Percentiles rank a stretch among this genome's conserved stretches.
Conservation (phyloP, 92 coral and sea anemone species). For the Parazoanthus darwini region DNA sequence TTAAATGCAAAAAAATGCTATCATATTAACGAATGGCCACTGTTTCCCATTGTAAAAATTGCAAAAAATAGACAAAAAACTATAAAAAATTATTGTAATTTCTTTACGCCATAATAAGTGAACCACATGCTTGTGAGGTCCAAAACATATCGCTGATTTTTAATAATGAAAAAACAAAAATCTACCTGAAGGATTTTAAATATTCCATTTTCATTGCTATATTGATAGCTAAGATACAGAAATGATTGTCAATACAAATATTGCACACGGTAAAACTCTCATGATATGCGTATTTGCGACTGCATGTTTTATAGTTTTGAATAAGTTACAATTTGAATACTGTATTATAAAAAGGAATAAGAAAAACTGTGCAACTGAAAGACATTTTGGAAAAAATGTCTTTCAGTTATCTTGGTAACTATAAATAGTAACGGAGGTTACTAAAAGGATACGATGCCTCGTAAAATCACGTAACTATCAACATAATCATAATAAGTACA, state of each 20-base stretch:
- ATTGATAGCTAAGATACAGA: too few species aligned
- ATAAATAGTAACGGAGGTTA: background rate
- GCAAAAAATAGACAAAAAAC: constrained; percentile 22
- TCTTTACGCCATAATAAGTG: constrained; percentile 21
- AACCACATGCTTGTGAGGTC: constrained; percentile 24
- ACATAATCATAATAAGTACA: background rate
- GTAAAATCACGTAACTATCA: background rate
- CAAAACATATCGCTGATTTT: background rate
- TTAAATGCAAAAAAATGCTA: constrained; percentile 27
- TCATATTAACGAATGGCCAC: constrained; percentile 19
- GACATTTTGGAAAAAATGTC: background rate
- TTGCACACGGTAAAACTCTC: too few species aligned
- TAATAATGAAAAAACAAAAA: too few species aligned
- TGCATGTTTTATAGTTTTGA: too few species aligned
- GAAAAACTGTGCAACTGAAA: too few species aligned
- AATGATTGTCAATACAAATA: too few species aligned
- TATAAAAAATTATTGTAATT: constrained; percentile 13
- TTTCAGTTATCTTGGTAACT: background rate
- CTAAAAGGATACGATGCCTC: background rate
- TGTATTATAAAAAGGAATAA: too few species aligned
- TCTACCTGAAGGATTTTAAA: too few species aligned
- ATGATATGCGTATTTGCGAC: too few species aligned
- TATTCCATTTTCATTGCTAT: too few species aligned
- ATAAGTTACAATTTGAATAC: too few species aligned
- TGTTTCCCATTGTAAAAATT: constrained; percentile 38